Base-by-base conservation (phyloP, 2,888 invertebrate species). In the Hylaea fasciaria region DNA sequence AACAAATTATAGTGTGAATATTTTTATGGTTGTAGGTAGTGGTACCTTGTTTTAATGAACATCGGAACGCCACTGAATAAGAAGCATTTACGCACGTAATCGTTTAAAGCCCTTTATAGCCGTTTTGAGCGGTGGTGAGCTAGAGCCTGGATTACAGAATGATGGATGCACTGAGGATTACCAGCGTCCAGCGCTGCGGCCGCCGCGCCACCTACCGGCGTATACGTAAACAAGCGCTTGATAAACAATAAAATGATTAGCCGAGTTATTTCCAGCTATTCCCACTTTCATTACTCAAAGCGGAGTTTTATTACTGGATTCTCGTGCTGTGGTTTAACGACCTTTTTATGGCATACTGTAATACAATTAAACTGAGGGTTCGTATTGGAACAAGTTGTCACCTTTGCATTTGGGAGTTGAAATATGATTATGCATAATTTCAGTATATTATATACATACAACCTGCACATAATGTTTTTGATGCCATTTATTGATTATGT, bases 101-200 rank as follows among this genome's bases (percentile, higher is more conserved):
- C 85, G 77, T 71, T 74, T 80, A 81, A 83, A 83, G 80, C 79
- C 79, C 76, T 82, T 77, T 81, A 82, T 82, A 81, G 80, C 82
- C 81, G 73, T 81, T 82, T 80, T 82, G 82, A 83, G 78, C 85
- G 78, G 78, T 80, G 77, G 78, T 76, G 80, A 79, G 80, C 81
- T 78, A 77, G 80, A 78, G 78, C 79, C 74, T 57, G 85, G 86
- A 81, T 86, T 86, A 85, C 74, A 57, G 77, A 77, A 79, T 85
- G 86, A 86, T 85, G 82, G 83, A 86, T 85, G 85, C 85, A 85
- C 81, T 82, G 75, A 71, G 83, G 86, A 82, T 85, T 85, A 86
- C 77, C 70, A 68, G 65, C 78, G 78, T 73, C 74, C 71, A 65
- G 66, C 74, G 45, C 54, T 57, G 62, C 61, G 51, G 51, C 47